These are phyloP conservation scores for Drosophila persimilis DNA, from an alignment of 1,140 invertebrate genomes.

Conservation along the genomic window DNA sequence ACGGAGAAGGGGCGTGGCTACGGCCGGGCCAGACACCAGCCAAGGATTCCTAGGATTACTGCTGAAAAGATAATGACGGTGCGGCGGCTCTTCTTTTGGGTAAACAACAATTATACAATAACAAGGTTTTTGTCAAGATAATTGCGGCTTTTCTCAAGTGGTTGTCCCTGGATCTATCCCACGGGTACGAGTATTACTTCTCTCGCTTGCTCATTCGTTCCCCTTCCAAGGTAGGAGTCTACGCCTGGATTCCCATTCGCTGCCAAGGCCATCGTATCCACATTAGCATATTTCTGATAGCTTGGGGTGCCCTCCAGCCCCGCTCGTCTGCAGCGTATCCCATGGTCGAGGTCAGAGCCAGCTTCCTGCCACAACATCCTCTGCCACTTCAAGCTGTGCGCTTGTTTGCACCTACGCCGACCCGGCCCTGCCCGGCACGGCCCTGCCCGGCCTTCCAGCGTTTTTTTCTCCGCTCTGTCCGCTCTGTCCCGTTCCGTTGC, in stretches of 20 bases:
- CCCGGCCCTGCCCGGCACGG: not conserved
- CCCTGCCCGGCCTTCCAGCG: constrained; percentile 6
- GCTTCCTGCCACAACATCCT: constrained; percentile 45
- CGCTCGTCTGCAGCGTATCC: constrained; percentile 45
- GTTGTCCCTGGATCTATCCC: too few species aligned
- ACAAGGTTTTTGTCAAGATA: too few species aligned
- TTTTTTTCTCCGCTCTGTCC: constrained; percentile 9
- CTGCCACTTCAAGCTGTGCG: constrained; percentile 40
- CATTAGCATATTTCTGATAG: constrained; percentile 57
- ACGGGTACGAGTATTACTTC: too few species aligned
- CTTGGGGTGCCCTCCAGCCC: not conserved
- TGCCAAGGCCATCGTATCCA: constrained; percentile 35
- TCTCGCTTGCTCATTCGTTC: not conserved
- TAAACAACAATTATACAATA: constrained; percentile 4
- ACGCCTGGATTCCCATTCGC: not conserved
- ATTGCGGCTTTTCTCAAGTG: not conserved
- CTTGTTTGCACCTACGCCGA: constrained; percentile 67
- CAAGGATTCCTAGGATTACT: constrained; percentile 34
- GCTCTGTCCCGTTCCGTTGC: constrained; percentile 18
- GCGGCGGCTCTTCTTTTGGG: not conserved
- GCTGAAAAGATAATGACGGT: constrained; percentile 39
- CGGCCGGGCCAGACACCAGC: constrained; percentile 13
- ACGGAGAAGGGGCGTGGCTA: constrained; percentile 29
- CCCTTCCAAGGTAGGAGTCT: not conserved
- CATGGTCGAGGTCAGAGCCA: constrained; percentile 67